Evolutionary conservation across 2,797 vertebrate genomes (phyloP).

Genomic region (Gambelia wislizenii): DNA sequence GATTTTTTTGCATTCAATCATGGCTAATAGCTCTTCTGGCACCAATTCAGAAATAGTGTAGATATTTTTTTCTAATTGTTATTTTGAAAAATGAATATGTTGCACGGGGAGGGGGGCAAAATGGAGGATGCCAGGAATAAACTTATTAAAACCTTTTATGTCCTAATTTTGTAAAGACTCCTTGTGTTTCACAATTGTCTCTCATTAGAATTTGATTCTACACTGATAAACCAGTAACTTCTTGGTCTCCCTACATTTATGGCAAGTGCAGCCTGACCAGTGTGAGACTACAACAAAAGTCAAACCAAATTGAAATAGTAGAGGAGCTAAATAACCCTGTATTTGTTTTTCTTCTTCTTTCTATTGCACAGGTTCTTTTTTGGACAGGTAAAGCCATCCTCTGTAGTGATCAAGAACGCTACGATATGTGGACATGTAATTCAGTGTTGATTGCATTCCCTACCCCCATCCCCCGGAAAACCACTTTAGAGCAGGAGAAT

Average conservation of each 20-base stretch:
- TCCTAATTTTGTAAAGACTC: constrained; percentile 4
- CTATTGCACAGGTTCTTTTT: background rate
- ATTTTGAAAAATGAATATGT: constrained; percentile 57
- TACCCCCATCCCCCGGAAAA: background rate
- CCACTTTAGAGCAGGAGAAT: background rate
- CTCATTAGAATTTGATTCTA: constrained; percentile 25
- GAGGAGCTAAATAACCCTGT: background rate
- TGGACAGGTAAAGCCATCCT: background rate
- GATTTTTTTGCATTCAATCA: constrained; percentile 85
- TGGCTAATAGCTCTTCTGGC: constrained; percentile 89
- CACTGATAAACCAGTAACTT: constrained; percentile 50
- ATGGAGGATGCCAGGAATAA: constrained; percentile 52
- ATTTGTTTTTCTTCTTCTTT: background rate
- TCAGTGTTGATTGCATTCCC: background rate
- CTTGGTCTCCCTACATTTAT: constrained; percentile 26
- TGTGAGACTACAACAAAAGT: background rate
- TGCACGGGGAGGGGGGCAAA: constrained; percentile 46
- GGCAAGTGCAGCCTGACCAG: constrained; percentile 1
- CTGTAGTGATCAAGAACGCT: background rate
- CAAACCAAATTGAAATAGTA: background rate
- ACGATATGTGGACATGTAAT: no score
- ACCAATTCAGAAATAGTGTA: constrained; percentile 74
- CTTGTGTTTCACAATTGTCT: constrained; percentile 6
- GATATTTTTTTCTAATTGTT: constrained; percentile 65
- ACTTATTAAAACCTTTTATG: constrained; percentile 42